Evolutionary conservation across 2,797 vertebrate genomes (phyloP), one percentile per base, ranked within the genome.

Genomic region (Enteromius afrohamiltoni): DNA sequence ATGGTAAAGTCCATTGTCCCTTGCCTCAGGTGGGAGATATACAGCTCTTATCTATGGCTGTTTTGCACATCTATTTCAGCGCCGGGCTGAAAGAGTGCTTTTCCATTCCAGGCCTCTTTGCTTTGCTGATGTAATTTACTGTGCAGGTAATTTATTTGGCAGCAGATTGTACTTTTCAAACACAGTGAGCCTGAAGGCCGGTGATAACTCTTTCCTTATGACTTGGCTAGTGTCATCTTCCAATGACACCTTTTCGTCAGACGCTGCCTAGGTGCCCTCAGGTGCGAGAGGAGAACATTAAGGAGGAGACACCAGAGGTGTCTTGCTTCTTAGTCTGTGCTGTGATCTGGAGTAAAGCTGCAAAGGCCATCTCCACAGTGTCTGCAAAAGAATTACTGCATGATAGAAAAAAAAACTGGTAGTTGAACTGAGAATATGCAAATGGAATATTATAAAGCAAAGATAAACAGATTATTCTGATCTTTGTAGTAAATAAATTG

Each of bases 101-200:
- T 73, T 78, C 70, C 71, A 31, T 29, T 85, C 86, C 77, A 87
- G 64, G 13, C 69, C 64, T 47, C 65, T 77, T 51, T 69, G 75
- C 45, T 47, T 77, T 40, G 60, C 53, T 81, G 75, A 64, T 40
- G 70, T 71, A 60, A 86, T 88, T 87, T 86, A 86, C 76, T 78
- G 84, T 60, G 67, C 4, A 47, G 70, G 73, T 70, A 47, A 86
- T 88, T 86, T 87, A 85, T 80, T 71, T 81, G 49, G 64, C 31
- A 62, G 42, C 37, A 65, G 49, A 71, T 79, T 74, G 80, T 80
- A 75, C 76, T 82, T 84, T 86, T 85, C 75, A 86, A 85, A 81
- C 75, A 81, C 64, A 65, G 73, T 42, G 49, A 37, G 67, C 62
- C 74, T 85, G 82, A 85, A 80, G 68, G 85, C 81, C 65, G 86